phyloP scores from a whole-genome alignment of 2,797 vertebrate genomes.

The Paramormyrops hopkinsi region DNA sequence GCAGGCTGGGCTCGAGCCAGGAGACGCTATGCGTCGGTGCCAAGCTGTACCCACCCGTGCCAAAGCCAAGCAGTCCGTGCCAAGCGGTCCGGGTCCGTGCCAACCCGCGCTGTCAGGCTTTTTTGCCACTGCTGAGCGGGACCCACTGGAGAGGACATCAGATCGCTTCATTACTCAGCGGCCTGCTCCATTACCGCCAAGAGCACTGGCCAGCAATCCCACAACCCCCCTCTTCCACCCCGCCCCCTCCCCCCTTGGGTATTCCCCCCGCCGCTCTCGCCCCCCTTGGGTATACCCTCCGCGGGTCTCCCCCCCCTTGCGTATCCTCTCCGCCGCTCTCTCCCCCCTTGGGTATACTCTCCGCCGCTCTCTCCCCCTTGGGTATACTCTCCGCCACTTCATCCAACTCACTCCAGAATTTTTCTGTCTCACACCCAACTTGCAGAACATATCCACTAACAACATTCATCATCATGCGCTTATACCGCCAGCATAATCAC shows the following conservation, averaged over 20 bases:
- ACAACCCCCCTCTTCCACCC: constrained; percentile 61
- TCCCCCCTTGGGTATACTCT: too few relatives aligned
- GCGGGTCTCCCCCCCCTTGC: too few relatives aligned
- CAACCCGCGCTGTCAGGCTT: constrained; percentile 66
- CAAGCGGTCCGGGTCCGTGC: constrained; percentile 40
- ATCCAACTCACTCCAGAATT: too few relatives aligned
- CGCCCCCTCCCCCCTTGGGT: constrained; percentile 44
- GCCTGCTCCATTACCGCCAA: constrained; percentile 40
- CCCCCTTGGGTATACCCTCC: too few relatives aligned
- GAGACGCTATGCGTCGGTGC: constrained; percentile 29
- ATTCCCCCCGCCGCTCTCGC: too few relatives aligned
- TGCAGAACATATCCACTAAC: too few relatives aligned
- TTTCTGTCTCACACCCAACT: too few relatives aligned
- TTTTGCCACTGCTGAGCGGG: constrained; percentile 55
- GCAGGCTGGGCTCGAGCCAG: constrained; percentile 33
- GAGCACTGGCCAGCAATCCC: constrained; percentile 9
- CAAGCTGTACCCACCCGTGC: constrained; percentile 32
- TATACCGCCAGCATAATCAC: too few relatives aligned
- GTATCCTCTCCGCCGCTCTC: too few relatives aligned
- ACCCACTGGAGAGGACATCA: constrained; percentile 67
- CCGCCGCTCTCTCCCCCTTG: too few relatives aligned
- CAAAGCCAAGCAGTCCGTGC: constrained; percentile 36
- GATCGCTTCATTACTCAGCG: constrained; percentile 70
- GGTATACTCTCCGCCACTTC: too few relatives aligned
- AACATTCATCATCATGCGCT: too few relatives aligned